Conservation (phyloP, 2,113 vertebrate species). For the Saccopteryx bilineata region DNA sequence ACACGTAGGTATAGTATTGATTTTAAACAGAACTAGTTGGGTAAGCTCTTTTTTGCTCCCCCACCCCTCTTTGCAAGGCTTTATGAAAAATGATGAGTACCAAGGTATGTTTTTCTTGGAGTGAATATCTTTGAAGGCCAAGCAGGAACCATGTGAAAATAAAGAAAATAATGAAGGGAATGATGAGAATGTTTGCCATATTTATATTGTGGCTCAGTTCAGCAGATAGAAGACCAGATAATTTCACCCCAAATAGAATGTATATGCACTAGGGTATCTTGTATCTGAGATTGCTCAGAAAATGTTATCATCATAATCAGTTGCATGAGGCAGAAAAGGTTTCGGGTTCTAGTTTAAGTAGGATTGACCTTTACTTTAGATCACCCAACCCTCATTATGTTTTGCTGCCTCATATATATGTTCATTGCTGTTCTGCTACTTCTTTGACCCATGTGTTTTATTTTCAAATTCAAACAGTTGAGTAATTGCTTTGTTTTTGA, state of each 20-base stretch:
- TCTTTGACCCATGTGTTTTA: neutral
- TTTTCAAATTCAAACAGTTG: neutral
- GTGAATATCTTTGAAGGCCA: neutral
- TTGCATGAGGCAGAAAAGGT: neutral
- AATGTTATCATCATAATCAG: neutral
- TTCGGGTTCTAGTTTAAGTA: conserved; percentile 8
- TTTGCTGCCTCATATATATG: neutral
- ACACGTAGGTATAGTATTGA: neutral
- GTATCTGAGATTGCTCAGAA: neutral
- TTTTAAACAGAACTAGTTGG: neutral
- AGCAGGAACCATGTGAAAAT: neutral
- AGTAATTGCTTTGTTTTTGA: neutral
- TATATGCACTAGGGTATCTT: neutral
- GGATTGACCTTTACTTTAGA: neutral
- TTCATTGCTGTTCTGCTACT: neutral
- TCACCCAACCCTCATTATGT: neutral
- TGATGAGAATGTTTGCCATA: neutral
- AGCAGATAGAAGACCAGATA: neutral
- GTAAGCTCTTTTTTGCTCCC: neutral
- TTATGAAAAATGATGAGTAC: neutral
- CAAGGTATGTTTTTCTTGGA: neutral
- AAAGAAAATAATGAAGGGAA: neutral
- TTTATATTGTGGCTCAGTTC: neutral
- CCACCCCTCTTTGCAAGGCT: neutral
- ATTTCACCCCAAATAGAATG: neutral